These are phyloP conservation scores for Rhyzopertha dominica DNA, from an alignment of 1,140 invertebrate species.

Conservation along the genomic window DNA sequence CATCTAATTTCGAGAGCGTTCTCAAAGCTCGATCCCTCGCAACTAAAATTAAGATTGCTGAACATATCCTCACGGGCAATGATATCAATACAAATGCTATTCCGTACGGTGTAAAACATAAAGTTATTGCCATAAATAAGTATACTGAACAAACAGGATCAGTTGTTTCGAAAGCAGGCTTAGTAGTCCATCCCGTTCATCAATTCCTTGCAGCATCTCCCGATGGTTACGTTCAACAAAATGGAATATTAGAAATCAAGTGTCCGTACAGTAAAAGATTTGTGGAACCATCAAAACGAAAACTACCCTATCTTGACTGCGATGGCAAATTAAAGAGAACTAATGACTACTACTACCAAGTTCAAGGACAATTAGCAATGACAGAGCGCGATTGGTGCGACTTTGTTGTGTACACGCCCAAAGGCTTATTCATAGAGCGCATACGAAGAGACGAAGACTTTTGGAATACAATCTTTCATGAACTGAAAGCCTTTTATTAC, in stretches of 20 bases:
- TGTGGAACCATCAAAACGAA: slow-evolving; percentile 16
- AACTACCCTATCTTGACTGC: slow-evolving; percentile 19
- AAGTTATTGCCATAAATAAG: slow-evolving; percentile 14
- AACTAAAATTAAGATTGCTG: slow-evolving; percentile 18
- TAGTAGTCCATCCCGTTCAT: slow-evolving; percentile 18
- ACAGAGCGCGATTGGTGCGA: slow-evolving; percentile 41
- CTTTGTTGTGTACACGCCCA: slow-evolving; percentile 44
- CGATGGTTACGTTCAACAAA: slow-evolving; percentile 20
- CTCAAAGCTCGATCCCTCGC: slow-evolving; percentile 25
- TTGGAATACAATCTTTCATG: slow-evolving; percentile 25
- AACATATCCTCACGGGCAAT: slow-evolving; percentile 18
- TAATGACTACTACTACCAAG: slow-evolving; percentile 34
- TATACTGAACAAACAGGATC: slow-evolving; percentile 17
- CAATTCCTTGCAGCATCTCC: slow-evolving; percentile 27
- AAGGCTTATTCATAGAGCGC: slow-evolving; percentile 21
- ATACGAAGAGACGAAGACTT: slow-evolving; percentile 19
- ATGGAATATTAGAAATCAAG: slow-evolving; percentile 25
- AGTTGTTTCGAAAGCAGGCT: slow-evolving; percentile 17
- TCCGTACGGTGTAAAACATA: slow-evolving; percentile 20
- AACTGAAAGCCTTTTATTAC: slow-evolving; percentile 28
- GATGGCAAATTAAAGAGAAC: slow-evolving; percentile 20
- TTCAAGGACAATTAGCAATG: slow-evolving; percentile 39
- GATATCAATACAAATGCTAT: slow-evolving; percentile 23
- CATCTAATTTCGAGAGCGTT: slow-evolving; percentile 34
- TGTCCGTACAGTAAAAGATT: slow-evolving; percentile 23